These are phyloP conservation scores for Sminthurides aquaticus DNA, from an alignment of 2,888 invertebrate species.

Conservation along the genomic window DNA sequence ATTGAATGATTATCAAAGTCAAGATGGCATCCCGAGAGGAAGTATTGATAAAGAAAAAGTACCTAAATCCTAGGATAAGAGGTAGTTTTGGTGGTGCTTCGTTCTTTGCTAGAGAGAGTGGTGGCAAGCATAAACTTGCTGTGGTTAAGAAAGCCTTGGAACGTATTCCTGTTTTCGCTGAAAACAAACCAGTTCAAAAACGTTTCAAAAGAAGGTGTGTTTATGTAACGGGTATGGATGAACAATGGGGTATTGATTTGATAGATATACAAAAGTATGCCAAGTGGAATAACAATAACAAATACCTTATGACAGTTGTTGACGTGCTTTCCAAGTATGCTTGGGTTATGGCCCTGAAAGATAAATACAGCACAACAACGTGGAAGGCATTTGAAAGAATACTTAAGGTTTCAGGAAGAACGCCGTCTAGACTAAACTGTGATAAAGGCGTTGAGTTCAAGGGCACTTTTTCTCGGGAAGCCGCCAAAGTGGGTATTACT, in stretches of 20 bases:
- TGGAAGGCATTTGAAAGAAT: background rate
- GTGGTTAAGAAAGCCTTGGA: background rate
- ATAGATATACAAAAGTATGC: slow-evolving; percentile 10
- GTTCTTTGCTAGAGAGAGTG: background rate
- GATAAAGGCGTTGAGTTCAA: slow-evolving; percentile 21
- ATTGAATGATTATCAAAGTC: background rate
- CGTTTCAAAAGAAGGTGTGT: slow-evolving; percentile 21
- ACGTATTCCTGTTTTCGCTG: slow-evolving; percentile 44
- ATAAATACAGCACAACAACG: background rate
- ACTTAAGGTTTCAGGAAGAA: background rate
- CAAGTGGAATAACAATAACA: background rate
- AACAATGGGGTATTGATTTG: slow-evolving; percentile 26
- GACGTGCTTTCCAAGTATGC: background rate
- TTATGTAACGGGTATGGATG: slow-evolving; percentile 19
- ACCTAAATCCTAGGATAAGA: slow-evolving; percentile 12
- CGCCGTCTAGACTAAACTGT: background rate
- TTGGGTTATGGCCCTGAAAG: background rate
- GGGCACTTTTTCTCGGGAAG: slow-evolving; percentile 12
- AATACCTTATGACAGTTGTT: too few relatives aligned
- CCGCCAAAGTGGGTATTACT: slow-evolving; percentile 21
- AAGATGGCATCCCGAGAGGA: too few relatives aligned
- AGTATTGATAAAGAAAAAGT: slow-evolving; percentile 6
- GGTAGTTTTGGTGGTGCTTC: slow-evolving; percentile 10
- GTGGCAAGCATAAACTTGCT: background rate
- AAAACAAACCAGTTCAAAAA: slow-evolving; percentile 18